Conservation (phyloP, 2,888 invertebrate species). For the Ecliptopera silaceata region DNA sequence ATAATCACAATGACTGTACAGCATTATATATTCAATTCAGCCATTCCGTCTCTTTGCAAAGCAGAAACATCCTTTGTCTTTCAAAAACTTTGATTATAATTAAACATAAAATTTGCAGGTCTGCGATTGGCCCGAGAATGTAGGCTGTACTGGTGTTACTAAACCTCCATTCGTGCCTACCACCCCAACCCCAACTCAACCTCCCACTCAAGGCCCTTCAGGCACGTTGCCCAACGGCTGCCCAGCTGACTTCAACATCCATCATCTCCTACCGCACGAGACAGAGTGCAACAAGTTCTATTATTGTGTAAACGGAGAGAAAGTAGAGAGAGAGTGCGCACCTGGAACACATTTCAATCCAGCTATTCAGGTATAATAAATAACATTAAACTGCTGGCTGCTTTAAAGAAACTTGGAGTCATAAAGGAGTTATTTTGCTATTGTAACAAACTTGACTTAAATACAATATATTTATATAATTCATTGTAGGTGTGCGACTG, state of each 20-base stretch:
- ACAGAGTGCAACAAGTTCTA: slow-evolving; percentile 39
- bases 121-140: neutral
- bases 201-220: slow-evolving; percentile 17
- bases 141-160: neutral
- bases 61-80: too few relatives aligned
- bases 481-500: neutral
- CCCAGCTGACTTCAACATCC: slow-evolving; percentile 44
- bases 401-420: too few relatives aligned
- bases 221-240: slow-evolving; percentile 48
- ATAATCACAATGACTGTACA: too few relatives aligned
- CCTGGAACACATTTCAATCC: neutral
- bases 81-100: too few relatives aligned
- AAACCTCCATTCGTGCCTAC: neutral
- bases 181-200: neutral
- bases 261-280: slow-evolving; percentile 53
- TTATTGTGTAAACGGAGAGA: neutral
- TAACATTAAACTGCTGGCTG: too few relatives aligned
- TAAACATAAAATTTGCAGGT: neutral
- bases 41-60: too few relatives aligned
- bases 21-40: too few relatives aligned
- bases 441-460: too few relatives aligned
- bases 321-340: neutral
- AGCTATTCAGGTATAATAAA: neutral
- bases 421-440: too few relatives aligned
- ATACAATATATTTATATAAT: too few relatives aligned